A percentile compares a stretch with the other conserved stretches of the same genome.
Conservation (phyloP, 2,113 vertebrate species). For the Passer montanus region DNA sequence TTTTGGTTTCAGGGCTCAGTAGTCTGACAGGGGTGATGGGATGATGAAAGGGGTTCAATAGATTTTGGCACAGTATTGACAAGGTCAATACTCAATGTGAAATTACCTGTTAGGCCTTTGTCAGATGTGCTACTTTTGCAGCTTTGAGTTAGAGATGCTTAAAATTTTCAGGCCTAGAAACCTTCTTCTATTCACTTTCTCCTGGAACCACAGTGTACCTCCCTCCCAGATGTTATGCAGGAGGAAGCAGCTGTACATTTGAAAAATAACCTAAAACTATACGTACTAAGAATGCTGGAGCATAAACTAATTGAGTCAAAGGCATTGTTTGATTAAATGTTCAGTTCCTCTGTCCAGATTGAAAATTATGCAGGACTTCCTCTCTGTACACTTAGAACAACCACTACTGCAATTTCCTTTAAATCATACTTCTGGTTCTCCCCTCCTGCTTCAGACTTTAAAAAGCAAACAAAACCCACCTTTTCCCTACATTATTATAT, state of each 20-base stretch:
- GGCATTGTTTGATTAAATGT: neutral
- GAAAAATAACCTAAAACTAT: neutral
- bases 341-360: neutral
- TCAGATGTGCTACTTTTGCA: neutral
- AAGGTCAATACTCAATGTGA: neutral
- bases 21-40: neutral
- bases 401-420: neutral
- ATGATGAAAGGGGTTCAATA: neutral
- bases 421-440: neutral
- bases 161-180: neutral
- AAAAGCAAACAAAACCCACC: neutral
- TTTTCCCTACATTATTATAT: neutral
- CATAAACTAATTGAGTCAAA: neutral
- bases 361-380: neutral
- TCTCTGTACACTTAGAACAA: neutral
- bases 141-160: neutral
- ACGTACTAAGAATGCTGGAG: neutral
- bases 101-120: neutral
- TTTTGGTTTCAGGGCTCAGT: neutral
- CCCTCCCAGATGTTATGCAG: neutral
- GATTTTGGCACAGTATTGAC: neutral
- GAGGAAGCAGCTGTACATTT: neutral
- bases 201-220: neutral
- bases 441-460: neutral
- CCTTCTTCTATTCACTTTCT: neutral